Percentiles rank a stretch among this genome's conserved stretches.
Evolutionary conservation across 2,113 vertebrate species (phyloP).

Genomic region (Brachirus orientalis): DNA sequence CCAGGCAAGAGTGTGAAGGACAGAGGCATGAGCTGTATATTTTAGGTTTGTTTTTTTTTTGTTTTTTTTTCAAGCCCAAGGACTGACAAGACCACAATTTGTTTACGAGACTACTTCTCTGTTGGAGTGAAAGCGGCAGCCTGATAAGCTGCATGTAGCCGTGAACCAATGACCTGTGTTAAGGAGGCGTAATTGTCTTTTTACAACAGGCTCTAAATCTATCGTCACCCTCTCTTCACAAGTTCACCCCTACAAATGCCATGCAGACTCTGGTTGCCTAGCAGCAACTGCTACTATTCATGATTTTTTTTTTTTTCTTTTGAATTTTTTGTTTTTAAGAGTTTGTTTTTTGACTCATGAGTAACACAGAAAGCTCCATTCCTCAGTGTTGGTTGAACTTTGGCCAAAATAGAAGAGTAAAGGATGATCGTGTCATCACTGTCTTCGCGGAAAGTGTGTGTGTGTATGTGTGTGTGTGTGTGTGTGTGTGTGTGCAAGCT

Average conservation of each 20-base stretch:
- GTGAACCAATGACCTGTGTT: constrained; percentile 79
- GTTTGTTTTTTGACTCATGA: constrained; percentile 50
- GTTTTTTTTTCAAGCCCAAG: constrained; percentile 33
- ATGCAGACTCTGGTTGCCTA: constrained; percentile 70
- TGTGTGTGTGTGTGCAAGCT: too few species aligned
- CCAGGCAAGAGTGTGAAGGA: constrained; percentile 28
- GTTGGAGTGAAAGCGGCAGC: constrained; percentile 55
- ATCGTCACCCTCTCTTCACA: constrained; percentile 25
- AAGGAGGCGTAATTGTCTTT: constrained; percentile 80
- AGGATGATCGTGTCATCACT: constrained; percentile 8
- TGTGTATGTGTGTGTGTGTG: too few species aligned
- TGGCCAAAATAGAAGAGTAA: background rate
- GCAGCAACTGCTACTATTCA: constrained; percentile 73
- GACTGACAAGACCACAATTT: constrained; percentile 16
- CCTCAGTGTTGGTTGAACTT: constrained; percentile 24
- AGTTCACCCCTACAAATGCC: constrained; percentile 31
- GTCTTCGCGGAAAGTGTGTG: background rate
- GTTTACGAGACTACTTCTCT: constrained; percentile 61
- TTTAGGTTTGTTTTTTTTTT: constrained; percentile 16
- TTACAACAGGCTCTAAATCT: constrained; percentile 74
- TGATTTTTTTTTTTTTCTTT: constrained; percentile 40
- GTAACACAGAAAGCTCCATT: constrained; percentile 55
- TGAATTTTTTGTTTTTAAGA: constrained; percentile 36
- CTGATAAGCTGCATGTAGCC: constrained; percentile 65
- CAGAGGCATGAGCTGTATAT: constrained; percentile 32